Evolutionary conservation across 2,888 invertebrate species (phyloP).

Genomic region (Hyposoter didymator): DNA sequence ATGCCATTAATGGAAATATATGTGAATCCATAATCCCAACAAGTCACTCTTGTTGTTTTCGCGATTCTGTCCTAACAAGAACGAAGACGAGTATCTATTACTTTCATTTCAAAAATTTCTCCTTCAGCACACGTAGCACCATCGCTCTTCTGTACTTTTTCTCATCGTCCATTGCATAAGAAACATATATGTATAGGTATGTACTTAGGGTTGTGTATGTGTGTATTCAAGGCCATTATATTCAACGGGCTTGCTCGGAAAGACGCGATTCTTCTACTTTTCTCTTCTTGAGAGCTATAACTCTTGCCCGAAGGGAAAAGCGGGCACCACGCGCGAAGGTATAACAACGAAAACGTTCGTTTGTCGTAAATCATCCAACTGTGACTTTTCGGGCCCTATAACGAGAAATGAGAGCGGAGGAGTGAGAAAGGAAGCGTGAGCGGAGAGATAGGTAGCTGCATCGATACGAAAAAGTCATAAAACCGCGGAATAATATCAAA

Average conservation of each 20-base stretch:
- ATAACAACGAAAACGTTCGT: slow-evolving; percentile 63
- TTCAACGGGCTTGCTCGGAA: slow-evolving; percentile 50
- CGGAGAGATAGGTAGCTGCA: slow-evolving; percentile 43
- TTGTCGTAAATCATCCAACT: slow-evolving; percentile 66
- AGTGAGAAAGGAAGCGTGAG: slow-evolving; percentile 14
- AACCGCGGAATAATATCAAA: slow-evolving; percentile 45
- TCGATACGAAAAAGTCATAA: slow-evolving; percentile 65
- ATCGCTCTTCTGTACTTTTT: slow-evolving; percentile 37
- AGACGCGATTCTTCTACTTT: slow-evolving; percentile 58
- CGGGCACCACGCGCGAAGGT: slow-evolving; percentile 11
- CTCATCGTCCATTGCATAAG: slow-evolving; percentile 28
- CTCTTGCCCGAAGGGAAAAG: slow-evolving; percentile 45
- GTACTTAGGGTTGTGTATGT: neutral
- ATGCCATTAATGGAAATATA: neutral
- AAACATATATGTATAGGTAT: neutral
- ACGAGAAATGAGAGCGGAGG: slow-evolving; percentile 44
- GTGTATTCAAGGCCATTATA: slow-evolving; percentile 53
- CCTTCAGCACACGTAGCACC: slow-evolving; percentile 4
- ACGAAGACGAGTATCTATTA: neutral
- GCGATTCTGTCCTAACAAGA: neutral
- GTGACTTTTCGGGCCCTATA: slow-evolving; percentile 64
- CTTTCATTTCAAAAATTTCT: slow-evolving; percentile 26
- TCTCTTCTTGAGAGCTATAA: slow-evolving; percentile 42
- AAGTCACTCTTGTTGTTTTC: neutral
- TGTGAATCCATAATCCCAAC: neutral